phyloP scores from a whole-genome alignment of 2,113 vertebrate species.

The Zosterops japonicus region DNA sequence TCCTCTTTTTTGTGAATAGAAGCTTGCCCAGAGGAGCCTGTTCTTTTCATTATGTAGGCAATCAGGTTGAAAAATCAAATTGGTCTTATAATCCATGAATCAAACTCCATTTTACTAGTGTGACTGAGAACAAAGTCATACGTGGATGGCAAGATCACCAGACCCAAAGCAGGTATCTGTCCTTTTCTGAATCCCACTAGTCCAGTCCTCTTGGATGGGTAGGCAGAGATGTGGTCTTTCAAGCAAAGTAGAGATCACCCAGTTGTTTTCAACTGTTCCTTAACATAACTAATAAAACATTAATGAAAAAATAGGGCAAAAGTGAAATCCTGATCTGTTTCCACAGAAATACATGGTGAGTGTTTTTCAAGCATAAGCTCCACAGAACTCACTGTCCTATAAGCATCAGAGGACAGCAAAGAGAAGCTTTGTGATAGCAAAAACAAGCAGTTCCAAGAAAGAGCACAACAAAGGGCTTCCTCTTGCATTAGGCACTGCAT shows the following conservation, averaged over 20 bases:
- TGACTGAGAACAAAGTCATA: background rate
- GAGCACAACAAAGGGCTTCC: background rate
- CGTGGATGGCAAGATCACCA: background rate
- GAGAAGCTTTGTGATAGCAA: background rate
- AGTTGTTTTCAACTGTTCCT: background rate
- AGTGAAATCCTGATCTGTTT: background rate
- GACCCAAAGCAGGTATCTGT: background rate
- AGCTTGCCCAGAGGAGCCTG: background rate
- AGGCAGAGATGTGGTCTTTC: background rate
- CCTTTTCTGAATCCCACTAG: background rate
- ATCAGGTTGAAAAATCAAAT: background rate
- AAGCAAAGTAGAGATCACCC: background rate
- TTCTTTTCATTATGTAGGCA: background rate
- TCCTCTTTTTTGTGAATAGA: background rate
- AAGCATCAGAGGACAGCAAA: background rate
- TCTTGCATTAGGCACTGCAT: background rate
- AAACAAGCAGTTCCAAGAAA: background rate
- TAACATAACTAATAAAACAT: background rate
- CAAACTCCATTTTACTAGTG: background rate
- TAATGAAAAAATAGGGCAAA: accelerated
- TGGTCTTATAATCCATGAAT: background rate
- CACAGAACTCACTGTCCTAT: background rate
- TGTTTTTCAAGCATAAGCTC: background rate
- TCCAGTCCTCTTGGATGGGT: background rate
- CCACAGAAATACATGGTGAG: background rate